Conservation (phyloP, 1,140 invertebrate species). For the Trinorchestia longiramus region DNA sequence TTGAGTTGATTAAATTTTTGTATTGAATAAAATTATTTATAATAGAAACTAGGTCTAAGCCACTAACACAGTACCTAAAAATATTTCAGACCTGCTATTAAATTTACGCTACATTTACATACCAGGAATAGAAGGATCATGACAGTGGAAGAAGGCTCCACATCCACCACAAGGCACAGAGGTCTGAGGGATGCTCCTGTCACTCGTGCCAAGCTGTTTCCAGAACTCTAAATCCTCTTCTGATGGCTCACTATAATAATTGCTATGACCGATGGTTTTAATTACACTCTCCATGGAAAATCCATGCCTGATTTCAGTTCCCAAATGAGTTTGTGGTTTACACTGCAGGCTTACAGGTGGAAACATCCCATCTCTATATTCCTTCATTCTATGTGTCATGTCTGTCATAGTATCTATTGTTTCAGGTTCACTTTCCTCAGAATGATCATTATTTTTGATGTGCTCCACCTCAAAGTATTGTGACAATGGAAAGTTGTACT, state of each 20-base stretch:
- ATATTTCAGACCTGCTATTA: neutral
- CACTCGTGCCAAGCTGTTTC: conserved; percentile 77
- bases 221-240: neutral
- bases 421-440: neutral
- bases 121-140: conserved; percentile 75
- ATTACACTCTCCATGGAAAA: neutral
- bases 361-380: neutral
- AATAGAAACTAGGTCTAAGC: no score
- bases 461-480: neutral
- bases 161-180: conserved; percentile 88
- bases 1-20: no score
- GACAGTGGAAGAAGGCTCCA: conserved; percentile 91
- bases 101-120: neutral
- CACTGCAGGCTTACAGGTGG: neutral
- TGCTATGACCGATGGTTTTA: neutral
- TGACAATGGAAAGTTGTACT: conserved; percentile 38
- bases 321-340: neutral
- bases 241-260: conserved; percentile 3
- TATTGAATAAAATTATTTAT: no score
- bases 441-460: neutral
- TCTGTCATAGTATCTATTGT: neutral
- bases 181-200: conserved; percentile 76
- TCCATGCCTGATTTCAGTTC: neutral
- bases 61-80: neutral
- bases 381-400: neutral